Percentiles rank a stretch among this genome's conserved stretches.
phyloP scores from a whole-genome alignment of 2,888 invertebrate species.

The Arrhopalites spinosus region DNA sequence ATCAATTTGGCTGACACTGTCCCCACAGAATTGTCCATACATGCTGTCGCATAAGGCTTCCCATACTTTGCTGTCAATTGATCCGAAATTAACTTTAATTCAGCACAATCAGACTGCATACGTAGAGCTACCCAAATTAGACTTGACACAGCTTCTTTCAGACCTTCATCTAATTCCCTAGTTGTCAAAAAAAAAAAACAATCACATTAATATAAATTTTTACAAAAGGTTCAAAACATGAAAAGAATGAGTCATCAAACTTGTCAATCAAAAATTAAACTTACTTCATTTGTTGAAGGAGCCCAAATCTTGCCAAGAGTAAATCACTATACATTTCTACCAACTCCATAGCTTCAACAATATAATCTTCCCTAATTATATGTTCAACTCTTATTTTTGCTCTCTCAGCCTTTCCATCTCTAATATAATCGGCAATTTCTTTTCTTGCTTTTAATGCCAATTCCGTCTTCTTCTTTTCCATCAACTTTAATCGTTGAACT shows the following conservation, averaged over 20 bases:
- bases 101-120: constrained; percentile 81
- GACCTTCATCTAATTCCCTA: constrained; percentile 84
- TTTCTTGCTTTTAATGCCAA: constrained; percentile 91
- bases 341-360: constrained; percentile 99
- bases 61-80: constrained; percentile 91
- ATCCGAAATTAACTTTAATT: constrained; percentile 79
- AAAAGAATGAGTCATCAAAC: too few relatives aligned
- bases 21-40: constrained; percentile 77
- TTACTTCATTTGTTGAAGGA: constrained; percentile 95
- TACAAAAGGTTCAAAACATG: neutral
- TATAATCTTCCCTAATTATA: constrained; percentile 97
- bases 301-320: constrained; percentile 90
- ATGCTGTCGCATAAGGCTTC: constrained; percentile 83
- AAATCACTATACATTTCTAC: constrained; percentile 99
- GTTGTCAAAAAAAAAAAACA: constrained; percentile 43
- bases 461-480: constrained; percentile 98
- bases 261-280: constrained; percentile 56
- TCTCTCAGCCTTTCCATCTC: constrained; percentile 80
- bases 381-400: constrained; percentile 98
- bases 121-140: constrained; percentile 97
- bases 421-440: constrained; percentile 96
- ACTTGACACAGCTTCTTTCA: constrained; percentile 93
- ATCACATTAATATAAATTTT: too few relatives aligned
- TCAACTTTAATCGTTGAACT: constrained; percentile 87
- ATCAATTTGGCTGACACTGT: constrained; percentile 87